Evolutionary conservation across 2,797 vertebrate genomes (phyloP).

Genomic region (Tolypeutes matacus): DNA sequence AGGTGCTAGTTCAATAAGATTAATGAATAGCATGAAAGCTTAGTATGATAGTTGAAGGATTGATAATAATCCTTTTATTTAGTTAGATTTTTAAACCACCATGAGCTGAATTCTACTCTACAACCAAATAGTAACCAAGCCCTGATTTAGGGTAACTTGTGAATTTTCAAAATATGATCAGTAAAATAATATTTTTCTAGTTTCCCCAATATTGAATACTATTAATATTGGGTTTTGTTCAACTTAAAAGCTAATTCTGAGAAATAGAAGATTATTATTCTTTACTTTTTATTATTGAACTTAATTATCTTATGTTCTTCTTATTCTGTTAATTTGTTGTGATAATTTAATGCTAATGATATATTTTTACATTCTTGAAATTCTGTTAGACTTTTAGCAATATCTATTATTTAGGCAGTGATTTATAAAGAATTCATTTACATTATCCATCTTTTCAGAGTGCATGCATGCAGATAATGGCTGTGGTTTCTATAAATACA

Average conservation of each 20-base stretch:
- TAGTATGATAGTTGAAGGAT: constrained; percentile 55
- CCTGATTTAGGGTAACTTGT: not conserved
- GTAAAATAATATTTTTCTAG: not conserved
- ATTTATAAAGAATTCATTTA: not conserved
- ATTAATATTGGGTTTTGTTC: not conserved
- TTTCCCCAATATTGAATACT: not conserved
- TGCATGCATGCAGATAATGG: not conserved
- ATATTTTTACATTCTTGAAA: not conserved
- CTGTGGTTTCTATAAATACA: not conserved
- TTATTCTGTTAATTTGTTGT: not conserved
- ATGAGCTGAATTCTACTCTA: not conserved
- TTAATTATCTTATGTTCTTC: not conserved
- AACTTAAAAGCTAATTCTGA: not conserved
- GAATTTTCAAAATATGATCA: not conserved
- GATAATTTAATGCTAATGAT: not conserved
- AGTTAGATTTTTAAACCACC: not conserved
- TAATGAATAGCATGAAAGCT: constrained; percentile 7
- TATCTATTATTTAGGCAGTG: not conserved
- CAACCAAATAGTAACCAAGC: not conserved
- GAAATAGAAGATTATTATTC: not conserved
- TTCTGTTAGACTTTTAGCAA: not conserved
- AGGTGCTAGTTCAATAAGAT: constrained; percentile 17
- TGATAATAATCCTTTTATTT: not conserved
- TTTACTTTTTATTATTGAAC: not conserved
- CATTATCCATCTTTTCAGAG: not conserved